A percentile compares a stretch with the other conserved stretches of the same genome.
Conservation (phyloP, 2,113 vertebrate genomes). For the zebrafish (Danio rerio) region DNA sequence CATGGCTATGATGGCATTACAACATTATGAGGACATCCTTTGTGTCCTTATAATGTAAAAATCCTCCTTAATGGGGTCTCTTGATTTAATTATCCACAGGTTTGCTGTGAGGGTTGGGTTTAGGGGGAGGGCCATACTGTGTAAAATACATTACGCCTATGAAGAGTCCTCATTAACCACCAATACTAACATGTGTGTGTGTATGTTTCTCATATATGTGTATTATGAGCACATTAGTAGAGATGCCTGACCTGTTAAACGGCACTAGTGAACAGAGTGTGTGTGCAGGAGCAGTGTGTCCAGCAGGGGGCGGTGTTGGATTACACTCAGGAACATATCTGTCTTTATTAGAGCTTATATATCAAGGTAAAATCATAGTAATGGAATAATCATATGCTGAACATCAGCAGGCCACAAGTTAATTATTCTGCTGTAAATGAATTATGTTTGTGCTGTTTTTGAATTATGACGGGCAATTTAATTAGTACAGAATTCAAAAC, state of each 20-base stretch:
- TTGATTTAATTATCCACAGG: too few species aligned
- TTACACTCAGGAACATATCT: neutral
- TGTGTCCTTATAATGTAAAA: too few species aligned
- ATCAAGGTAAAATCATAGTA: neutral
- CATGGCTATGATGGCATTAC: too few species aligned
- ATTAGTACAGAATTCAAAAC: neutral
- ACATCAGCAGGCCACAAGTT: neutral
- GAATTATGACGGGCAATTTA: conserved; percentile 1
- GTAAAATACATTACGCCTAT: too few species aligned
- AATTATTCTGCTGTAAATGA: neutral
- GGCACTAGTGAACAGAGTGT: neutral
- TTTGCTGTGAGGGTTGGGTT: too few species aligned
- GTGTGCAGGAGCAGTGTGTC: neutral
- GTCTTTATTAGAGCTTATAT: too few species aligned
- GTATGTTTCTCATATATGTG: too few species aligned
- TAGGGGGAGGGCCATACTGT: too few species aligned
- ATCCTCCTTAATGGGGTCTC: too few species aligned
- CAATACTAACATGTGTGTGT: too few species aligned
- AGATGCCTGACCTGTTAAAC: neutral
- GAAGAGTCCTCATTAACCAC: too few species aligned
- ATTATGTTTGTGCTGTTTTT: neutral
- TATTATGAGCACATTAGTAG: neutral
- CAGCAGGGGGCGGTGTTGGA: conserved; percentile 22
- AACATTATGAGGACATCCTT: too few species aligned
- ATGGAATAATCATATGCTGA: neutral